Conservation (phyloP, 2,113 vertebrate species). For the Seriola aureovittata region DNA sequence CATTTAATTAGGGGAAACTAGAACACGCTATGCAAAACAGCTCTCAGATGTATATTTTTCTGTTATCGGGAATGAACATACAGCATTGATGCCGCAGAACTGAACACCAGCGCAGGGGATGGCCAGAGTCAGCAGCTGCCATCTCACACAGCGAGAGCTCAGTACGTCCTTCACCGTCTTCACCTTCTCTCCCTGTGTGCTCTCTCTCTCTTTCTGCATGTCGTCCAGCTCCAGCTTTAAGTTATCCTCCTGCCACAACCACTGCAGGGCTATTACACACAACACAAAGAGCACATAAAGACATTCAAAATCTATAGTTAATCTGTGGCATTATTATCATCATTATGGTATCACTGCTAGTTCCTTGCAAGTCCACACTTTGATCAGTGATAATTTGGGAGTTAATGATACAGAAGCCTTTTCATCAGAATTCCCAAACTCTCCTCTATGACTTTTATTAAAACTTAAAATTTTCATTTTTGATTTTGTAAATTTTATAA, state of each 20-base stretch:
- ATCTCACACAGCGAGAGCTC: conserved; percentile 68
- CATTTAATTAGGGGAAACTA: background rate
- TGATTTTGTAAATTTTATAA: background rate
- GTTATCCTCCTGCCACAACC: conserved; percentile 79
- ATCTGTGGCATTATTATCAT: background rate
- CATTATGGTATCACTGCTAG: no score
- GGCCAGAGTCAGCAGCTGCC: conserved; percentile 76
- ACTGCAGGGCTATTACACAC: conserved; percentile 71
- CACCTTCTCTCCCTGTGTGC: conserved; percentile 53
- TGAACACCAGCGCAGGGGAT: conserved; percentile 70
- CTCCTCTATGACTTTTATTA: background rate
- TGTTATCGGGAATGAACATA: conserved; percentile 27
- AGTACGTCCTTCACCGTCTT: conserved; percentile 74
- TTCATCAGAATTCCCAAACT: no score
- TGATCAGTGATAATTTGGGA: background rate
- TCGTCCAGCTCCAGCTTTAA: conserved; percentile 73
- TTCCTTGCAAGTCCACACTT: no score
- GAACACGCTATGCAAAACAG: background rate
- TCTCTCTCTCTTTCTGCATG: conserved; percentile 71
- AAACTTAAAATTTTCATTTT: background rate
- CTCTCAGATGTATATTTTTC: background rate
- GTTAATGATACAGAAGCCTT: background rate
- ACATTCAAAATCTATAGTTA: background rate
- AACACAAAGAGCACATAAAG: background rate
- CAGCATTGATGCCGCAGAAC: conserved; percentile 79